phyloP scores from a whole-genome alignment of 2,113 vertebrate genomes.

The Triplophysa dalaica region DNA sequence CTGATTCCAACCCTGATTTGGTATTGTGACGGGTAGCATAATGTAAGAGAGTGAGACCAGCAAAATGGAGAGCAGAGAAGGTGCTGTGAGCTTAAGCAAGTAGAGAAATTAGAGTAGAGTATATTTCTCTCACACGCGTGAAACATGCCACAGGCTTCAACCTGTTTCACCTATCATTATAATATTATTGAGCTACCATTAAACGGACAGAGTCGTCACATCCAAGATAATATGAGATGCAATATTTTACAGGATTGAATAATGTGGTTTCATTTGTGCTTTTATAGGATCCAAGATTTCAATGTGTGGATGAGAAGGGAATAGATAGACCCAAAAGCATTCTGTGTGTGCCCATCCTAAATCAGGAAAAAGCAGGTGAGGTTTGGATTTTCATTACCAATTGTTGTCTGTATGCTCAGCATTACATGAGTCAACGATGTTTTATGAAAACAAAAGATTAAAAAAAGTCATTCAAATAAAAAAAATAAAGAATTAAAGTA shows the following conservation, averaged over 20 bases:
- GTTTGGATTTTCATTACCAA: not conserved
- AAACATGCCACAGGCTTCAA: not conserved
- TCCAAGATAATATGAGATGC: not conserved
- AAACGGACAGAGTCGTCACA: not conserved
- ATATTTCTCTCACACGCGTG: not conserved
- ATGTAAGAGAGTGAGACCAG: not conserved
- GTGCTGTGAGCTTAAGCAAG: not conserved
- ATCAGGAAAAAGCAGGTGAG: conserved; percentile 84
- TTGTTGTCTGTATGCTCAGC: too few species aligned
- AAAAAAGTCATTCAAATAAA: too few species aligned
- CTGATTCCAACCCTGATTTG: not conserved
- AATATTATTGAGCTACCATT: too few species aligned
- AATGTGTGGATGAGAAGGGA: conserved; percentile 78
- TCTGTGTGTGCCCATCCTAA: conserved; percentile 88
- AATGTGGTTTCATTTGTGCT: conserved; percentile 7
- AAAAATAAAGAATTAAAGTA: too few species aligned
- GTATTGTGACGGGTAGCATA: not conserved
- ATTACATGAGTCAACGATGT: too few species aligned
- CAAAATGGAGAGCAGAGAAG: not conserved
- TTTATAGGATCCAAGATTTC: conserved; percentile 82
- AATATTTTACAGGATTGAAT: not conserved
- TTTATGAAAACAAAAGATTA: too few species aligned
- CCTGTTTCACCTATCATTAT: too few species aligned
- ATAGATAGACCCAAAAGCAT: conserved; percentile 83
- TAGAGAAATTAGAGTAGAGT: too few species aligned